These are phyloP conservation scores for Formicarius rufipectus DNA, from an alignment of 2,113 vertebrate species.

Conservation along the genomic window DNA sequence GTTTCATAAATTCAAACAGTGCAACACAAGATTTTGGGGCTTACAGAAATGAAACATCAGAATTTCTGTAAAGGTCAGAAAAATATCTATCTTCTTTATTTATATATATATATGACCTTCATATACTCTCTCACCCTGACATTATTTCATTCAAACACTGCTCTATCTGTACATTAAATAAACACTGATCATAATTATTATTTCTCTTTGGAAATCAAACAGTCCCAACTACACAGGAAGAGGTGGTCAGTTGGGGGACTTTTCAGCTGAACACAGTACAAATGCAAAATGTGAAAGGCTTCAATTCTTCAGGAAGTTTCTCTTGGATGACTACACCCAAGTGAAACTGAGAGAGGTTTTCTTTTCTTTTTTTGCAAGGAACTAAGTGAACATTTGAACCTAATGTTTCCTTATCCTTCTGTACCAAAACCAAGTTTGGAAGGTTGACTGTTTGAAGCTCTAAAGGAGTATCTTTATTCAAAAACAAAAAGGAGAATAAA, in stretches of 20 bases:
- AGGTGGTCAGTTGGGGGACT: background rate
- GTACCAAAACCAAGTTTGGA: background rate
- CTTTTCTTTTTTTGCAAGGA: background rate
- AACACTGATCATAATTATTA: background rate
- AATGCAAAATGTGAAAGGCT: background rate
- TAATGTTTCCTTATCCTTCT: background rate
- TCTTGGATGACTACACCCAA: conserved; percentile 33
- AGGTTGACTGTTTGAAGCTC: background rate
- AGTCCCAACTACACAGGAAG: background rate
- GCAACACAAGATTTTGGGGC: fast-evolving
- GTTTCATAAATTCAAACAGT: background rate
- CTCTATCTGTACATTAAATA: background rate
- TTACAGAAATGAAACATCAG: background rate
- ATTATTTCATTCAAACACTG: background rate
- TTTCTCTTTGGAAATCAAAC: background rate
- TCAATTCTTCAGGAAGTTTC: conserved; percentile 58
- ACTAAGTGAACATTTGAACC: conserved; percentile 60
- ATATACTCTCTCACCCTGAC: background rate
- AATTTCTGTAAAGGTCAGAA: background rate
- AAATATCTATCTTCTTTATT: background rate
- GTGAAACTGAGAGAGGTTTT: background rate
- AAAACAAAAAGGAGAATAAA: background rate
- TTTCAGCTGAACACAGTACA: background rate
- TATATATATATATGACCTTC: background rate
- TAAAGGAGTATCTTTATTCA: background rate